Base-by-base conservation (phyloP, 2,888 invertebrate species). In the Eurois occulta region DNA sequence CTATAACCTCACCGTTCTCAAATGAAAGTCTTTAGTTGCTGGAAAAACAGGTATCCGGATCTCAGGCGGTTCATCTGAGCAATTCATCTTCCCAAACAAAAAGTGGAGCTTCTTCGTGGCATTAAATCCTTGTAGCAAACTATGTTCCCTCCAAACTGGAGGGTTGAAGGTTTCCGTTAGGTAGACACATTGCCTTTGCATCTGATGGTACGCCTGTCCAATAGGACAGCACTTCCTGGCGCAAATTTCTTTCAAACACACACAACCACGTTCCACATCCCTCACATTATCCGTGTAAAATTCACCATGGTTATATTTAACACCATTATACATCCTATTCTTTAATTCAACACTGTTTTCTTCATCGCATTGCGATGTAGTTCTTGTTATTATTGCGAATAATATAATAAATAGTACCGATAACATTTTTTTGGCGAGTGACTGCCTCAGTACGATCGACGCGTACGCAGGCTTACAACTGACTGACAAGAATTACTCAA, bases 201-300 rank as follows among this genome's bases (percentile, higher is more conserved):
- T 21, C 0, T 11, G n/a, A 18, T 91, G 46, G 68, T 92, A 93
- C 0, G 86, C 94, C 13, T 86, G 84, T 0, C 95, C 95, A 0
- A 89, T 77, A 0, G 93, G 93, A 76, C 96, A 96, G 43, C 96
- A 96, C 76, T 96, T 96, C 4, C 89, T 83, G 0, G 94, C 74
- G 76, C 95, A 95, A 4, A 77, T 83, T 62, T 91, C 88, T 65
- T 94, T 93, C 5, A 81, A 79, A 68, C 94, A 94, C 13, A 93
- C 79, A 87, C 94, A 95, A 0, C 93, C 94, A 67, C 91, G 88
- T 71, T 91, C 82, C 16, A 75, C 69, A 1, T 89, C 84, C 0
- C 88, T 91, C 3, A 84, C 86, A 4, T 88, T 85, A 62, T 94
- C 91, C 3, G 87, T 77, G 76, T 86, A 92, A 78, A 94, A 94